Base-by-base conservation (phyloP, 1,140 invertebrate genomes). In the Ceratosolen fusciceps region DNA sequence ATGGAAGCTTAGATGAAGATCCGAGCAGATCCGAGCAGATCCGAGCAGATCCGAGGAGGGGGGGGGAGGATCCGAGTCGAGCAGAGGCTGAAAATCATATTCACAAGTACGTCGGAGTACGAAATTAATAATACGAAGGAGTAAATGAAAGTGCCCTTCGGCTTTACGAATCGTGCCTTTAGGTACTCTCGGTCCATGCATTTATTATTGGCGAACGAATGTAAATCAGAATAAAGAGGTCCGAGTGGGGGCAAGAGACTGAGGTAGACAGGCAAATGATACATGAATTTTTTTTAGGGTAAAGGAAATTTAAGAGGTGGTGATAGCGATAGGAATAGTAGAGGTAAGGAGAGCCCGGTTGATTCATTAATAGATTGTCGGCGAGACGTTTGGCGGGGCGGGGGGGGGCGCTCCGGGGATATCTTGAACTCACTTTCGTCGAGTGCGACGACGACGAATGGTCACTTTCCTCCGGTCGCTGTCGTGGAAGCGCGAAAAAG, bases 361-460 rank as follows among this genome's bases (percentile, higher is more conserved):
- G 26, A 58, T 29, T 3, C 10, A 10, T 58, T 58, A 58, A 29
- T 58, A 58, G 24, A 3, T 58, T 26, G n/a, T 10, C 8, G 54
- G 12, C 54, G 10, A 3, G 24, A 3, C 9, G 5, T 2, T 10
- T 0, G 29, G 29, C 3, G 31, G 29, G 26, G 29, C 9, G 52
- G 21, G 52, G 56, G n/a, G 26, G 56, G 1, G n/a, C 56, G 56
- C n/a, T 19, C 19, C 49, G 39, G 12, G 39, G 39, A 43, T 43
- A 43, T 43, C 29, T 60, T 31, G 31, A 65, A 65, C 31, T 65
- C 60, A 65, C 60, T 65, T 65, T 65, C 60, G 60, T 65, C 60
- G 21, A n/a, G n/a, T n/a, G n/a, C n/a, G n/a, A n/a, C 19, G 60
- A 3, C 31, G 14, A 3, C 31, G 31, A 34, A 14, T 29, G 29